Base-by-base conservation (phyloP, 2,888 invertebrate genomes). In the Automeris io region DNA sequence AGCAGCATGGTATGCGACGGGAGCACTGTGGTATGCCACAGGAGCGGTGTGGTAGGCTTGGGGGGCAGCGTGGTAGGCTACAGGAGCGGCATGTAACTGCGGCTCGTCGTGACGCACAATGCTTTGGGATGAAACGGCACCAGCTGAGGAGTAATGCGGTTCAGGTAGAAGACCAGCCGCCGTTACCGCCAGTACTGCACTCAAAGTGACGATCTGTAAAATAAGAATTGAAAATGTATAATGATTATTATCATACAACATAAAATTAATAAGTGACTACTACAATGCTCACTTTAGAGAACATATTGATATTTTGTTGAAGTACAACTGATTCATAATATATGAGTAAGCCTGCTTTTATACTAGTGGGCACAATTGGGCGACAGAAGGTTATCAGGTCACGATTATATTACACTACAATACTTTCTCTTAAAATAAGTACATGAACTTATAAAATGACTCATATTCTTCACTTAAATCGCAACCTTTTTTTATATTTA, bases 101-200 rank as follows among this genome's bases (percentile, higher is more conserved):
- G 46, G 56, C 42, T 75, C 71, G 49, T 74, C 76, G 46, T 75
- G 80, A 35, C 63, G 81, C 42, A 77, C 70, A 35, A 83, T 78
- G 57, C 75, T 77, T 51, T 88, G 88, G 9, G 83, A 75, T 16
- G 77, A 78, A 16, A 82, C 77, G 1, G 78, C 79, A 2, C 57
- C 70, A 5, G 77, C 72, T 1, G 69, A 53, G 18, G 79, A 70
- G 51, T 79, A 77, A 57, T 85, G 83, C 25, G 66, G 60, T n/a
- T 88, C 57, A 1, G 73, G 58, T 43, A 79, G 43, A 21, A 80
- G 65, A 34, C 77, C 78, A 8, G 79, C 78, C 26, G 64, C 46
- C 19, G 82, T 67, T 22, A 87, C 69, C 23, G 78, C 76, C 57
- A 82, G 46, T 42, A 81, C 49, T 40, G 79, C 71, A 57, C 74